Base-by-base conservation (phyloP, 2,113 vertebrate species). In the Etheostoma spectabile region DNA sequence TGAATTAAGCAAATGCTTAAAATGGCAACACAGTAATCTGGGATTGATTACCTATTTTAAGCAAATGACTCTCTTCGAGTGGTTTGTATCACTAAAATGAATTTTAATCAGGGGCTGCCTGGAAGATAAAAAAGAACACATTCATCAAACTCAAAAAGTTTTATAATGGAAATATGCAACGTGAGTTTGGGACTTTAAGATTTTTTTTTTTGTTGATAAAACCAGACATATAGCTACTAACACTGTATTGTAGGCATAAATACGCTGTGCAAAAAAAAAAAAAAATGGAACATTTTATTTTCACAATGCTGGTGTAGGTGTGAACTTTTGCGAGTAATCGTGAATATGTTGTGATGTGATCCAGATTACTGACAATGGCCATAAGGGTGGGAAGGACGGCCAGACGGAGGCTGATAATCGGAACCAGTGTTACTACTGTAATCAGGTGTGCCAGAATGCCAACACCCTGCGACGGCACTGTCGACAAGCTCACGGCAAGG, bases 401-500 rank as follows among this genome's bases (percentile, higher is more conserved):
- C 93, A 93, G 68, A 60, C 74, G 1, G 96, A 97, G 62, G 92
- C 95, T 52, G 96, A 96, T 68, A 88, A 91, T 77, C 93, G 93
- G 1, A 95, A 97, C 85, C 96, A 96, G 85, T 99, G 98, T 89
- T 95, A 95, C 92, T 98, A 99, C 91, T 99, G 98, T 35, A 95
- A 88, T 72, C 95, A 97, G 27, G 92, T 94, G 42, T 98, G 95
- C 68, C 88, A 95, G 10, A 99, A 97, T 0, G 94, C 96, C 2
- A 95, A 96, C 2, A 91, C 95, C 33, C 92, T 99, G 86, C 92
- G 96, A 15, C 96, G 97, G 24, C 98, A 99, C 83, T 96, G 94
- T 78, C 86, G 91, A 59, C 94, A 91, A 76, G 88, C 84, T 33
- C 95, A 96, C 8, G 97, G 97, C 73, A 97, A 97, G 55, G 98